Percentiles rank a stretch among this genome's conserved stretches.
Conservation (phyloP, 2,797 vertebrate species). For the Denticeps clupeoides region DNA sequence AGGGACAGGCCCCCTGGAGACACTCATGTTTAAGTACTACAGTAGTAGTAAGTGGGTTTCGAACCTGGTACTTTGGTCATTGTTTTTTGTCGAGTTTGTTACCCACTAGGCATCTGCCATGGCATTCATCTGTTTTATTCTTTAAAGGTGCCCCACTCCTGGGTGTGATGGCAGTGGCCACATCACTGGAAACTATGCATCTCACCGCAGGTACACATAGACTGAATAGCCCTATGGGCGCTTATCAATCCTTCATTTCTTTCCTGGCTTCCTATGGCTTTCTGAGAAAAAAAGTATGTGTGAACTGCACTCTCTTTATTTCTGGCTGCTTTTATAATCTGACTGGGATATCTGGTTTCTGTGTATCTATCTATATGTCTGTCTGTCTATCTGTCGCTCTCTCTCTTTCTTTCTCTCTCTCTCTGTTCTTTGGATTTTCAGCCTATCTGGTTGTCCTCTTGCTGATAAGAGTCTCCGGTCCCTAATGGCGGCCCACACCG, state of each 20-base stretch:
- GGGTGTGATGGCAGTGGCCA: conserved; percentile 97
- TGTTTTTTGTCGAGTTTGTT: too few relatives aligned
- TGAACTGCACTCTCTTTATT: not conserved
- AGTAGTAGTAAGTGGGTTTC: too few relatives aligned
- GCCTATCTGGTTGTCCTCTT: conserved; percentile 99
- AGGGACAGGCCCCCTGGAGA: too few relatives aligned
- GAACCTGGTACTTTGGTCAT: too few relatives aligned
- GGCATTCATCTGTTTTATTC: too few relatives aligned
- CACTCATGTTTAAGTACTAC: too few relatives aligned
- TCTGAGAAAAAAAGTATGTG: too few relatives aligned
- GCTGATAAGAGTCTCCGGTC: conserved; percentile 99
- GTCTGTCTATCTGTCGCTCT: conserved; percentile 28
- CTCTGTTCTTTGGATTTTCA: conserved; percentile 51
- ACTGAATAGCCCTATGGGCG: not conserved
- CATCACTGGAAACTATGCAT: conserved; percentile 98
- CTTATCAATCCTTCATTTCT: too few relatives aligned
- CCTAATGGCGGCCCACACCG: conserved; percentile 99
- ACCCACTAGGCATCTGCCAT: too few relatives aligned
- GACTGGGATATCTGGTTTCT: too few relatives aligned
- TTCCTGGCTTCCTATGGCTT: too few relatives aligned
- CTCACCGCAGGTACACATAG: conserved; percentile 82
- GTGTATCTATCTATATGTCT: conserved; percentile 20
- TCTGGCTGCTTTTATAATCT: not conserved
- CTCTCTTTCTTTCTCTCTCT: conserved; percentile 20
- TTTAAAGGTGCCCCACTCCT: conserved; percentile 72